A percentile compares a stretch with the other conserved stretches of the same genome.
These are phyloP conservation scores for Entosphenus tridentatus DNA, from an alignment of 2,113 vertebrate genomes.

Conservation along the genomic window DNA sequence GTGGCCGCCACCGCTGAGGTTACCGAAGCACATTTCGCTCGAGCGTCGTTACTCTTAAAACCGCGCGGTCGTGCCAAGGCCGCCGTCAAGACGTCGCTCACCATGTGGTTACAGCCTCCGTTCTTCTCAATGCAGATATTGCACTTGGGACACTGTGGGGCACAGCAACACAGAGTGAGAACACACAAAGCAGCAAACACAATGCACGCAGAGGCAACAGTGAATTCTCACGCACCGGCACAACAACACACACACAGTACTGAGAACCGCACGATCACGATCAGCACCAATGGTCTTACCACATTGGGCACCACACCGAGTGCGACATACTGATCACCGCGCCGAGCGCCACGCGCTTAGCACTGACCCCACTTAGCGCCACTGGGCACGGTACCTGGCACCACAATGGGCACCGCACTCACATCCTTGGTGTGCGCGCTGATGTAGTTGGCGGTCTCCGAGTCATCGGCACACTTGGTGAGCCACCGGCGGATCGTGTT, in stretches of 20 bases:
- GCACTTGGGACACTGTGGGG: slow-evolving; percentile 83
- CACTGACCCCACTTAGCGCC: background rate
- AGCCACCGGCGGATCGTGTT: slow-evolving; percentile 93
- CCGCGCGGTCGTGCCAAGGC: no score
- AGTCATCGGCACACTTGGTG: slow-evolving; percentile 98
- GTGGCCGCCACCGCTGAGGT: slow-evolving; percentile 7
- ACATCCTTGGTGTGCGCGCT: slow-evolving; percentile 99
- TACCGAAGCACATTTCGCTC: background rate
- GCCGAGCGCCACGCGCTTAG: no score
- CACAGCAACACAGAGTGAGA: background rate
- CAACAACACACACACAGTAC: background rate
- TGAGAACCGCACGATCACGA: no score
- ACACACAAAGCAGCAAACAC: background rate
- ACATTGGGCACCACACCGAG: background rate
- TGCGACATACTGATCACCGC: background rate
- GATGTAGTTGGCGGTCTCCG: slow-evolving; percentile 98
- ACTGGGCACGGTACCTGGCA: background rate
- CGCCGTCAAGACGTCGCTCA: slow-evolving; percentile 21
- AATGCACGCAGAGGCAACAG: background rate
- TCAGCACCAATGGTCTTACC: no score
- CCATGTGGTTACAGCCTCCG: slow-evolving; percentile 99
- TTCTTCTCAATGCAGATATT: slow-evolving; percentile 99
- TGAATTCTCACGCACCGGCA: background rate
- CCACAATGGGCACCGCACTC: slow-evolving; percentile 18
- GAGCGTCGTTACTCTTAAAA: no score